These are phyloP conservation scores for Anguilla rostrata DNA, from an alignment of 2,113 vertebrate species.

Conservation along the genomic window DNA sequence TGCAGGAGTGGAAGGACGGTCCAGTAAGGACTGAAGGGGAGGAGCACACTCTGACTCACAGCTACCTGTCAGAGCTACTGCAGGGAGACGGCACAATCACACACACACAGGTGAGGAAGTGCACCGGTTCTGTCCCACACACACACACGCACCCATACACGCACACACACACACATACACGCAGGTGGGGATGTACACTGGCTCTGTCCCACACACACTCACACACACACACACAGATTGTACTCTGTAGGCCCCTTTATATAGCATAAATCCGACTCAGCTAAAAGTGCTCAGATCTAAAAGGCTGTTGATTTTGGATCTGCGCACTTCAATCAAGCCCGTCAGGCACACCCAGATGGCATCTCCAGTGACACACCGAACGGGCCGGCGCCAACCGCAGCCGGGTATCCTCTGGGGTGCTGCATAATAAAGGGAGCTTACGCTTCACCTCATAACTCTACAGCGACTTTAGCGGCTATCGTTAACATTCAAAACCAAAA, in stretches of 20 bases:
- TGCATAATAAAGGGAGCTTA: no score
- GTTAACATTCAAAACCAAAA: no score
- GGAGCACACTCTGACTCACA: slow-evolving; percentile 24
- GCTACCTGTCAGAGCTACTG: slow-evolving; percentile 45
- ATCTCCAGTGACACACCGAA: no score
- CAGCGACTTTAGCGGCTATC: no score
- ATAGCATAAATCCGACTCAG: not conserved
- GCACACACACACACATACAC: slow-evolving; percentile 15
- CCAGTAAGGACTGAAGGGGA: slow-evolving; percentile 29
- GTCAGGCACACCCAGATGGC: not conserved
- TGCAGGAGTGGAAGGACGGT: slow-evolving; percentile 49
- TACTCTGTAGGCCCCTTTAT: not conserved
- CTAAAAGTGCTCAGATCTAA: not conserved
- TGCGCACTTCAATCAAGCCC: not conserved
- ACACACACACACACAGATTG: not conserved
- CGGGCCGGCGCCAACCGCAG: not conserved
- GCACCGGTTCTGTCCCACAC: not conserved
- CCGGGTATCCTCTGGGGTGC: not conserved
- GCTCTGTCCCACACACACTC: not conserved
- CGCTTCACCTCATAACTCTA: no score
- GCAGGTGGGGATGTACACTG: slow-evolving; percentile 42
- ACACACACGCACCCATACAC: not conserved
- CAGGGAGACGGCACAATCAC: slow-evolving; percentile 33
- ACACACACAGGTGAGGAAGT: slow-evolving; percentile 45
- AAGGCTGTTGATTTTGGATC: not conserved